Percentiles rank a stretch among this genome's conserved stretches.
phyloP scores from a whole-genome alignment of 2,113 vertebrate genomes.

The Anser brachyrhynchus region DNA sequence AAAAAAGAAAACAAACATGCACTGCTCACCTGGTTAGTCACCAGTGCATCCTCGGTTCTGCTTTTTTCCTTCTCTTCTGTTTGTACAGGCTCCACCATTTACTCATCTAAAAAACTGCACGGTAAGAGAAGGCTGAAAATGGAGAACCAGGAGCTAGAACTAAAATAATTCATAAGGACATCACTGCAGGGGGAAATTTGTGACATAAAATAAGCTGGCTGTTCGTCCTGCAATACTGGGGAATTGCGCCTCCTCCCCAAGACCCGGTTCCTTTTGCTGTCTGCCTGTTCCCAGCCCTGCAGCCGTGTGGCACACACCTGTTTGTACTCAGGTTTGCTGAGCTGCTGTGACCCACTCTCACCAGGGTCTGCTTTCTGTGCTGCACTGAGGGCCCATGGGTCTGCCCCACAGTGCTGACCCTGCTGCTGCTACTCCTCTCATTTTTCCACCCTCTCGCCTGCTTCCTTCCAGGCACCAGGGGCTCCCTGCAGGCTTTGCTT shows the following conservation, averaged over 20 bases:
- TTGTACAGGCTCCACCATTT: not conserved
- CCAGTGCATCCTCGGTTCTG: not conserved
- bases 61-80: not conserved
- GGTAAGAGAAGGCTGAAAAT: not conserved
- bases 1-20: not conserved
- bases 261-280: not conserved
- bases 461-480: not conserved
- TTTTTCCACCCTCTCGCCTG: not conserved
- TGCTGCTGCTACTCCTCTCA: not conserved
- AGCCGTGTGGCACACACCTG: no score
- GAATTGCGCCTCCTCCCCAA: not conserved
- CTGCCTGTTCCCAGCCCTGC: not conserved
- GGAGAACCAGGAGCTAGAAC: not conserved
- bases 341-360: not conserved
- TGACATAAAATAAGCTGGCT: not conserved
- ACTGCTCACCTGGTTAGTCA: not conserved
- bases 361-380: not conserved
- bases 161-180: not conserved
- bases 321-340: not conserved
- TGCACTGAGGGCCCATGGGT: not conserved
- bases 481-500: not conserved
- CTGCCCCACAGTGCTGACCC: not conserved
- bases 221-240: not conserved
- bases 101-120: not conserved
- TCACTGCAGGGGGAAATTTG: not conserved